A percentile compares a stretch with the other conserved stretches of the same genome.
Evolutionary conservation across 2,113 vertebrate species (phyloP).

Genomic region (Zapus hudsonius): DNA sequence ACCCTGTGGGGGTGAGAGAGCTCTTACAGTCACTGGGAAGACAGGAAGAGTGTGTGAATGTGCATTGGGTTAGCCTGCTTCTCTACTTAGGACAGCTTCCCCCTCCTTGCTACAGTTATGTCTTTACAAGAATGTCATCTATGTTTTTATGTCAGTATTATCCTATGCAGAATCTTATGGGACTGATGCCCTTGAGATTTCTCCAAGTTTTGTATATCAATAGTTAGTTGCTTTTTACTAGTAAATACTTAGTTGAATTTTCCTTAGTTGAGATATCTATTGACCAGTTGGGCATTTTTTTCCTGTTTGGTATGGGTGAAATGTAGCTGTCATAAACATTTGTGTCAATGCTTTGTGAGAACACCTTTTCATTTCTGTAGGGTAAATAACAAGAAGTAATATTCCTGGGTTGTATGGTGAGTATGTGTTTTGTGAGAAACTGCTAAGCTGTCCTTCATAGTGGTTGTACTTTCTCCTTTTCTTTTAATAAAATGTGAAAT

Average conservation of each 20-base stretch:
- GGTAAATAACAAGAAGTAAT: background rate
- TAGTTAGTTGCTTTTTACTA: background rate
- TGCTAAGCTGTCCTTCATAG: background rate
- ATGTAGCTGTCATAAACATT: background rate
- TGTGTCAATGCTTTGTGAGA: background rate
- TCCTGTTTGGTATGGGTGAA: background rate
- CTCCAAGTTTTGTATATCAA: background rate
- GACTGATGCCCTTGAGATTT: background rate
- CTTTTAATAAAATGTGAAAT: accelerated
- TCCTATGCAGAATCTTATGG: background rate
- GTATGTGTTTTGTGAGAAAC: background rate
- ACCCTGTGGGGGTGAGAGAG: background rate
- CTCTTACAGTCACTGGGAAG: background rate
- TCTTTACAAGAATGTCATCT: background rate
- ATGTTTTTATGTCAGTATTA: background rate
- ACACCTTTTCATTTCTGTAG: background rate
- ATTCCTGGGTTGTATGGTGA: background rate
- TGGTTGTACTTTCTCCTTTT: background rate
- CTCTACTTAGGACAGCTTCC: background rate
- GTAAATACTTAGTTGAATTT: background rate
- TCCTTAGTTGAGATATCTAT: background rate
- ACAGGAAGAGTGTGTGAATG: no score
- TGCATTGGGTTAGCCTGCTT: background rate
- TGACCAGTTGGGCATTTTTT: background rate
- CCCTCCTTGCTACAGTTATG: background rate